phyloP scores from a whole-genome alignment of 2,797 vertebrate species.

The Cuniculus paca region DNA sequence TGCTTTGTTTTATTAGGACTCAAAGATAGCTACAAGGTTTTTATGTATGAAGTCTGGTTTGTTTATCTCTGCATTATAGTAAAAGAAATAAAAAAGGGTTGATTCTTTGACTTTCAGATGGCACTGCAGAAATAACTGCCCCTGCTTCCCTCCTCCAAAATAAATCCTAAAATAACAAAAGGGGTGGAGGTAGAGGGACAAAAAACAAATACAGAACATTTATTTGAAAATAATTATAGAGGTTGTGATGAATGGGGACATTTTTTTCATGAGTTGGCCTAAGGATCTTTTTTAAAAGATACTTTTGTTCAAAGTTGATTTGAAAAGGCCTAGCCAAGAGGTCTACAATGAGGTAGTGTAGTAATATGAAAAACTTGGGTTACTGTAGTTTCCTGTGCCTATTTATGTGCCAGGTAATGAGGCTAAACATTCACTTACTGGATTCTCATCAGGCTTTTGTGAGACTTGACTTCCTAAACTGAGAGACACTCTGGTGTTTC shows the following conservation, averaged over 20 bases:
- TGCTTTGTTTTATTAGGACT: conserved; percentile 43
- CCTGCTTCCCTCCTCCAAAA: not conserved
- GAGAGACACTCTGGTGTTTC: not conserved
- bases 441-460: not conserved
- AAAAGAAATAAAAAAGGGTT: conserved; percentile 2
- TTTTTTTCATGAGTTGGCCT: not conserved
- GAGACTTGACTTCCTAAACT: not conserved
- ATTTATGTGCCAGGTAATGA: not conserved
- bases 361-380: not conserved
- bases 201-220: not conserved
- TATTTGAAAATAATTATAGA: not conserved
- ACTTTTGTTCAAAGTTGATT: not conserved
- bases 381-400: conserved; percentile 17
- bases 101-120: conserved; percentile 7
- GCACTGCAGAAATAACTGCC: not conserved
- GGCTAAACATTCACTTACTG: conserved; percentile 33
- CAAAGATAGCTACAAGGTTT: conserved; percentile 16
- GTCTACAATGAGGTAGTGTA: not conserved
- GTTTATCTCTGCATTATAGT: conserved; percentile 30
- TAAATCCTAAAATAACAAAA: not conserved
- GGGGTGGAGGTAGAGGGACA: not conserved
- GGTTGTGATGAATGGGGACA: not conserved
- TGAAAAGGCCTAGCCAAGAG: not conserved
- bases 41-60: conserved; percentile 27
- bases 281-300: not conserved